phyloP scores from a whole-genome alignment of 2,888 invertebrate species.

The Pycnomerus fuliginosus region DNA sequence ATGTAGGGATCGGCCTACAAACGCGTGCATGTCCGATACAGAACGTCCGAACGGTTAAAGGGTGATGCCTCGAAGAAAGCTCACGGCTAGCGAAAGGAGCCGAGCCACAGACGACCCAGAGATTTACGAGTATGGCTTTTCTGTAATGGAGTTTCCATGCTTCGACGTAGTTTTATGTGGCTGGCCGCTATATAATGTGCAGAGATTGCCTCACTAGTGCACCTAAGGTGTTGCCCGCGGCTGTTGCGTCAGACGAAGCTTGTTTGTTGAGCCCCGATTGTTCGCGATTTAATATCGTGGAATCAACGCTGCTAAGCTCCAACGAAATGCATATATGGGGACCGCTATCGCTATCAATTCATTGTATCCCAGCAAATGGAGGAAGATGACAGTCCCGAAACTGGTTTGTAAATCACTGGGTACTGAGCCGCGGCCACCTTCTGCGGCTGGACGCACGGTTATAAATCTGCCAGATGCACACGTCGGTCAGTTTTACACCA shows the following conservation, averaged over 20 bases:
- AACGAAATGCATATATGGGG: constrained; percentile 18
- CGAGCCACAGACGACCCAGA: constrained; percentile 38
- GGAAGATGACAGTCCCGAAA: constrained; percentile 8
- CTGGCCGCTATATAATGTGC: constrained; percentile 48
- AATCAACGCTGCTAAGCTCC: constrained; percentile 31
- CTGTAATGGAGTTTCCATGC: constrained; percentile 54
- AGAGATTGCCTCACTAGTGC: constrained; percentile 47
- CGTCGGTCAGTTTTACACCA: constrained; percentile 44
- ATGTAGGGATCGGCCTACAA: constrained; percentile 6
- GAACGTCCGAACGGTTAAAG: constrained; percentile 16
- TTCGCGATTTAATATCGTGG: constrained; percentile 41
- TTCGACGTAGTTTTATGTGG: constrained; percentile 52
- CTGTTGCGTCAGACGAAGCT: constrained; percentile 41
- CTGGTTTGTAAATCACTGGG: constrained; percentile 43
- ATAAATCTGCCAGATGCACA: constrained; percentile 50
- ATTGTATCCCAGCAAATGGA: too few relatives aligned
- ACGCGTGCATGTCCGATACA: constrained; percentile 14
- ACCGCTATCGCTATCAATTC: too few relatives aligned
- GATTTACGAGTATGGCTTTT: constrained; percentile 52
- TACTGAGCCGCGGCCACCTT: constrained; percentile 33
- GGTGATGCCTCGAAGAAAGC: constrained; percentile 25
- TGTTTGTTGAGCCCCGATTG: constrained; percentile 40
- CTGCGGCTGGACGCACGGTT: constrained; percentile 38
- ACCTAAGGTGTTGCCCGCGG: constrained; percentile 46
- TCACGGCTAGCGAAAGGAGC: constrained; percentile 28